phyloP scores from a whole-genome alignment of 2,797 vertebrate species.

The Sebastes cheni region DNA sequence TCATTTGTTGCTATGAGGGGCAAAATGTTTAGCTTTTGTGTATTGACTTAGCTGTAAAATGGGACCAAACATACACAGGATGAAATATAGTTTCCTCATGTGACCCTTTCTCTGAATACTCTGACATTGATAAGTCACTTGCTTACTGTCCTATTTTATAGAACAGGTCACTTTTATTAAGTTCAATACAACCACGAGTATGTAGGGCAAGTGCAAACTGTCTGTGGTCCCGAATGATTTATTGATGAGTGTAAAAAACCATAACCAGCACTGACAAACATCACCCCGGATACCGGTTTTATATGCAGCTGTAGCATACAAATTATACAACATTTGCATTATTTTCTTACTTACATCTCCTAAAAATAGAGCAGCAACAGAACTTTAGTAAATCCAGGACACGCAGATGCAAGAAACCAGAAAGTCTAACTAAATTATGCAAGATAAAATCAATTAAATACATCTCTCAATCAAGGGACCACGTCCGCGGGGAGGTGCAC shows the following conservation, averaged over 20 bases:
- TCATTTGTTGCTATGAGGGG: slow-evolving; percentile 28
- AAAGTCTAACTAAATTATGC: slow-evolving; percentile 56
- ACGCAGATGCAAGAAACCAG: slow-evolving; percentile 24
- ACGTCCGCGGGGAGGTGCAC: slow-evolving; percentile 38
- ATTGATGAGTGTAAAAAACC: slow-evolving; percentile 59
- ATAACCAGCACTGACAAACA: slow-evolving; percentile 32
- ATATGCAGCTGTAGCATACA: background rate
- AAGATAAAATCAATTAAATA: slow-evolving; percentile 64
- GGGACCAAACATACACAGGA: slow-evolving; percentile 13
- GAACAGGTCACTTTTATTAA: slow-evolving; percentile 24
- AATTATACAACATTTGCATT: background rate
- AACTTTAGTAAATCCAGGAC: slow-evolving; percentile 33
- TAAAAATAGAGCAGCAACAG: slow-evolving; percentile 15
- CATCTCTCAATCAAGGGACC: slow-evolving; percentile 59
- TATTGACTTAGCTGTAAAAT: slow-evolving; percentile 26
- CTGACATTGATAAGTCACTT: slow-evolving; percentile 8
- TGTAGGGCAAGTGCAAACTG: slow-evolving; percentile 51
- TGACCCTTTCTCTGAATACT: slow-evolving; percentile 1
- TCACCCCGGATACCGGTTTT: slow-evolving; percentile 6
- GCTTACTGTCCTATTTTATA: slow-evolving; percentile 21
- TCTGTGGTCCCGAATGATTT: slow-evolving; percentile 38
- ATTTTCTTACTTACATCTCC: slow-evolving; percentile 5
- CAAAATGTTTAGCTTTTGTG: slow-evolving; percentile 11
- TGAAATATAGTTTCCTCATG: slow-evolving; percentile 20
- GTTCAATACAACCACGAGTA: slow-evolving; percentile 49